phyloP scores from a whole-genome alignment of 2,888 invertebrate genomes.

The Zhuqinia jingwanae region DNA sequence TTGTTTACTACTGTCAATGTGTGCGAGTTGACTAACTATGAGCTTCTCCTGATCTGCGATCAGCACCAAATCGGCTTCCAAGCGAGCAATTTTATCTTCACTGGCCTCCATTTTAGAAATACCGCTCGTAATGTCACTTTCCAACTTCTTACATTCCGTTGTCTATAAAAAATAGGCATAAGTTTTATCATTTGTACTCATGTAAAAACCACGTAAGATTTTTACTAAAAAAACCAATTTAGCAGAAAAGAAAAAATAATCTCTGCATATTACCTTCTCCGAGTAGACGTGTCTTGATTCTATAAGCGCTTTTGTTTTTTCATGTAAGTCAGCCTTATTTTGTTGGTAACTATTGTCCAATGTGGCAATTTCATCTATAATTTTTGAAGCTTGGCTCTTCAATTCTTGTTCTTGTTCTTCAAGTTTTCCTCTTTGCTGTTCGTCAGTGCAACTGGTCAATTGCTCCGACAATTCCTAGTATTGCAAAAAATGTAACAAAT shows the following conservation, averaged over 20 bases:
- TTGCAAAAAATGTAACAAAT: constrained; percentile 28
- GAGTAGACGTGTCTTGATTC: constrained; percentile 69
- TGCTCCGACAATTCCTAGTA: constrained; percentile 74
- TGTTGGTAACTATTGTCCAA: constrained; percentile 71
- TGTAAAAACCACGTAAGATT: background rate
- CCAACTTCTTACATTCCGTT: constrained; percentile 71
- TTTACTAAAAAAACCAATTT: background rate
- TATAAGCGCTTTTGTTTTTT: constrained; percentile 63
- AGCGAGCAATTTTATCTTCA: constrained; percentile 76
- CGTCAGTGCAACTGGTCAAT: constrained; percentile 67
- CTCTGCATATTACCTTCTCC: constrained; percentile 62
- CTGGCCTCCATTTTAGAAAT: constrained; percentile 76
- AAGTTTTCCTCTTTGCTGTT: constrained; percentile 55
- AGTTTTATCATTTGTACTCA: background rate
- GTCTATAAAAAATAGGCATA: constrained; percentile 31
- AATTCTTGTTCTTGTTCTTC: constrained; percentile 70
- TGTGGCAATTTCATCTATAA: constrained; percentile 69
- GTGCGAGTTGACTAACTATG: constrained; percentile 77
- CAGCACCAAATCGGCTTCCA: constrained; percentile 77
- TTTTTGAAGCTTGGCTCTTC: constrained; percentile 66
- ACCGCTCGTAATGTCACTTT: constrained; percentile 74
- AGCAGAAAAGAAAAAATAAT: too few species aligned
- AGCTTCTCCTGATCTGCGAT: constrained; percentile 78
- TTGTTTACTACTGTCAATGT: constrained; percentile 79
- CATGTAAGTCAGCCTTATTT: constrained; percentile 69